These are phyloP conservation scores for Pundamilia nyererei DNA, from an alignment of 2,113 vertebrate species.

Conservation along the genomic window DNA sequence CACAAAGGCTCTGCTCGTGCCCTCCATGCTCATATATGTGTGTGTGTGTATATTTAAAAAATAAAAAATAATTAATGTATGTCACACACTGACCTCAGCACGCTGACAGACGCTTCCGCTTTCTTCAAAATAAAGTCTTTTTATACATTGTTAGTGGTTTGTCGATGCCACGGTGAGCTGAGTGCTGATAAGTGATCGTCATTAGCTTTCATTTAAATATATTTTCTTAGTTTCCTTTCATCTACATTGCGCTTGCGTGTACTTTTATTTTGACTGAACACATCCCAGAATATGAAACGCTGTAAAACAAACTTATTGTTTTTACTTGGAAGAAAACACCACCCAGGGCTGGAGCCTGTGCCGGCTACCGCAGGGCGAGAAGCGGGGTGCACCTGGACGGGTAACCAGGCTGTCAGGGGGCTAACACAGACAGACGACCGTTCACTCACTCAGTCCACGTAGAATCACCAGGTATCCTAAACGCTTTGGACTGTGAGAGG, in stretches of 20 bases:
- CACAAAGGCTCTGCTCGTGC: slow-evolving; percentile 1
- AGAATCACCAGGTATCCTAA: neutral
- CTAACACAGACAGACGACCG: rapidly evolving
- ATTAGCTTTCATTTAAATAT: neutral
- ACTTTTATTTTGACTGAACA: neutral
- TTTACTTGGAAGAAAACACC: neutral
- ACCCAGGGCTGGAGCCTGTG: neutral
- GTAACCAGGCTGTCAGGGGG: neutral
- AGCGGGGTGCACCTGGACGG: neutral
- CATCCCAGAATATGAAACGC: neutral
- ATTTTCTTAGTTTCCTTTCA: neutral
- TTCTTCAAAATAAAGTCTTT: slow-evolving; percentile 14
- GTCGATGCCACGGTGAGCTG: neutral
- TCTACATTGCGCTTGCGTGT: neutral
- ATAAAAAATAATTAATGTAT: neutral
- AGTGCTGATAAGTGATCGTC: neutral
- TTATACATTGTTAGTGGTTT: neutral
- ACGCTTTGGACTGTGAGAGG: neutral
- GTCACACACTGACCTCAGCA: neutral
- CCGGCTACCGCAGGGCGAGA: neutral
- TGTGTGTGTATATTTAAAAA: neutral
- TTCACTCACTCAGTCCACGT: neutral
- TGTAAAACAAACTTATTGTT: neutral
- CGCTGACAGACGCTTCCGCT: neutral
- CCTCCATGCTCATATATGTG: neutral